A percentile compares a stretch with the other conserved stretches of the same genome.
phyloP scores from a whole-genome alignment of 1,140 invertebrate species.

The Diachasma alloeum region DNA sequence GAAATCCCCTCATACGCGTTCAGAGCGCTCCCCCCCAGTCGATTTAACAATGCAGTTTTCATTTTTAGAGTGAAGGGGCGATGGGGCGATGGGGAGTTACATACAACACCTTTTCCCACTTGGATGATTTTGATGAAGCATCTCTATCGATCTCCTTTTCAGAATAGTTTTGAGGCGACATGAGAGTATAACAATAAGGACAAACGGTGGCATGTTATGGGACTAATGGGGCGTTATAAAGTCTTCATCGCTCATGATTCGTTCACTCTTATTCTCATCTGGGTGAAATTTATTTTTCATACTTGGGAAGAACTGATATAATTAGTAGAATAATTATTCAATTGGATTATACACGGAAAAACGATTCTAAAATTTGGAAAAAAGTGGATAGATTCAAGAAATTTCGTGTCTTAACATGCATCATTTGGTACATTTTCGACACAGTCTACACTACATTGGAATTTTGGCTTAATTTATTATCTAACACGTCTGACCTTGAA shows the following conservation, averaged over 20 bases:
- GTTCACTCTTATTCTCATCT: background rate
- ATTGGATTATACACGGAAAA: too few relatives aligned
- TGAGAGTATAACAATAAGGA: background rate
- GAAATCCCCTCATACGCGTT: constrained; percentile 17
- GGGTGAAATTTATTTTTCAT: background rate
- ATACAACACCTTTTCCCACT: constrained; percentile 15
- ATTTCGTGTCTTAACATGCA: too few relatives aligned
- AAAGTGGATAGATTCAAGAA: too few relatives aligned
- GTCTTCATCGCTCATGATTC: background rate
- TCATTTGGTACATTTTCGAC: too few relatives aligned
- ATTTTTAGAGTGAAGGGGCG: constrained; percentile 51
- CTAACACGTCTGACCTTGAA: too few relatives aligned
- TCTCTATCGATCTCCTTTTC: background rate
- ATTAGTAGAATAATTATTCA: too few relatives aligned
- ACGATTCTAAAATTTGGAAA: background rate
- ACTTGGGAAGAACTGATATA: background rate
- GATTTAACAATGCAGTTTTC: constrained; percentile 55
- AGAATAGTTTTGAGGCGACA: background rate
- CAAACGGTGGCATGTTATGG: background rate
- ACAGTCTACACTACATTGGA: too few relatives aligned
- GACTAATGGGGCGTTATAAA: background rate
- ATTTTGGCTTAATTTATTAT: too few relatives aligned
- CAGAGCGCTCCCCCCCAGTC: constrained; percentile 21
- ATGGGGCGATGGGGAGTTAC: background rate
- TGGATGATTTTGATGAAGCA: background rate